phyloP scores from a whole-genome alignment of 2,888 invertebrate species.

The Caenorhabditis imperialis region DNA sequence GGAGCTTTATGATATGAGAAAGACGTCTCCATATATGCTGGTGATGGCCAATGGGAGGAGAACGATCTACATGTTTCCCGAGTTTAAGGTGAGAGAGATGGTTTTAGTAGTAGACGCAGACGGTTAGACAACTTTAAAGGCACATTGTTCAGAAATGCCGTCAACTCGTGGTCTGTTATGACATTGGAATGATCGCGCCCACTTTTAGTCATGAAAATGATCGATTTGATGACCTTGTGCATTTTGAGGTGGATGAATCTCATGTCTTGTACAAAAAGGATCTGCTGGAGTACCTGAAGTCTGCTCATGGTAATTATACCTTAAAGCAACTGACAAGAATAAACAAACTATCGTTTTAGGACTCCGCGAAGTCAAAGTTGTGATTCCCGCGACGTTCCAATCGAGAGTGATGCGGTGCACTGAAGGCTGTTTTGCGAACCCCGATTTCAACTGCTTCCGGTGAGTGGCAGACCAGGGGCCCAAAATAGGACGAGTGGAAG shows the following conservation, averaged over 20 bases:
- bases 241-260: conserved; percentile 52
- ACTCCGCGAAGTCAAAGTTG: conserved; percentile 49
- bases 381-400: conserved; percentile 56
- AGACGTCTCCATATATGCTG: conserved; percentile 63
- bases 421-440: conserved; percentile 58
- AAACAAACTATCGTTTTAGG: conserved; percentile 31
- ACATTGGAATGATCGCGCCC: conserved; percentile 62
- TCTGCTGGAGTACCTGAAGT: conserved; percentile 53
- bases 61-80: conserved; percentile 62
- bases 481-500: no score
- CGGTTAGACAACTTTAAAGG: background rate
- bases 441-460: conserved; percentile 62
- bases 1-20: conserved; percentile 51
- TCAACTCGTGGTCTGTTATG: conserved; percentile 54
- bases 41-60: conserved; percentile 56
- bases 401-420: conserved; percentile 52
- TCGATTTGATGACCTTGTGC: conserved; percentile 31
- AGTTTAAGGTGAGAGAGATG: conserved; percentile 55
- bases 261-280: conserved; percentile 63
- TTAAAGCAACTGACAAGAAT: no score
- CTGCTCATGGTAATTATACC: conserved; percentile 50
- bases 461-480: no score
- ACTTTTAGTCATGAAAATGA: conserved; percentile 61
- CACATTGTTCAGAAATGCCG: conserved; percentile 54
- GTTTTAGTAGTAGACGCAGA: background rate